These are phyloP conservation scores for Gymnocephalus cernua DNA, from an alignment of 2,113 vertebrate species.

Conservation along the genomic window DNA sequence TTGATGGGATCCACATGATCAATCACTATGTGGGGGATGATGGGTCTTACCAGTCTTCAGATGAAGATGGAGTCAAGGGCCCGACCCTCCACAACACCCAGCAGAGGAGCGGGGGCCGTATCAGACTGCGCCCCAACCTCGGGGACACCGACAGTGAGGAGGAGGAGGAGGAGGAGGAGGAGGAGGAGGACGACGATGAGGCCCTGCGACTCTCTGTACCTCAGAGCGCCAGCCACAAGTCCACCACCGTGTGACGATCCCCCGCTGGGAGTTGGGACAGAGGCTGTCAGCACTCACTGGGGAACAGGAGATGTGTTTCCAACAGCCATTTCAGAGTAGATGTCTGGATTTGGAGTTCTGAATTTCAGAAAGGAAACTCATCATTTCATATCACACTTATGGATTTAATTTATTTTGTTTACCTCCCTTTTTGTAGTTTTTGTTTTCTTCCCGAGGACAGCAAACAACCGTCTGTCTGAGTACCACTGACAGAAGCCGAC, in stretches of 20 bases:
- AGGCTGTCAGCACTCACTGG: neutral
- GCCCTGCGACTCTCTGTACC: constrained; percentile 75
- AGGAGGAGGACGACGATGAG: constrained; percentile 86
- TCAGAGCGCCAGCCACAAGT: constrained; percentile 81
- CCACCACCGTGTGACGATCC: constrained; percentile 90
- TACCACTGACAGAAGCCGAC: constrained; percentile 2
- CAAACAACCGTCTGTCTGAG: neutral
- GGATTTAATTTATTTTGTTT: constrained; percentile 33
- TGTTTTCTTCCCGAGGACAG: constrained; percentile 16
- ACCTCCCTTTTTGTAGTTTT: constrained; percentile 13
- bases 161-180: constrained; percentile 86
- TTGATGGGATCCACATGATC: constrained; percentile 97
- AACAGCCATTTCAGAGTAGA: constrained; percentile 36
- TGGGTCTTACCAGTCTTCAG: constrained; percentile 92
- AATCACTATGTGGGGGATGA: constrained; percentile 91
- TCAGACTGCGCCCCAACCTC: constrained; percentile 85
- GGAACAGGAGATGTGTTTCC: neutral
- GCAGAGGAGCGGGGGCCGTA: constrained; percentile 76
- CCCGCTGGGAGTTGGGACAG: neutral
- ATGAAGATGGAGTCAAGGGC: constrained; percentile 89
- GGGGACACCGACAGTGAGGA: constrained; percentile 89
- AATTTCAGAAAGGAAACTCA: constrained; percentile 44
- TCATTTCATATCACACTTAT: constrained; percentile 62
- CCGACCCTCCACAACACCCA: constrained; percentile 42
- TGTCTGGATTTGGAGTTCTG: constrained; percentile 13